Evolutionary conservation across 1,140 invertebrate genomes (phyloP).

Genomic region (Harpegnathos saltator): DNA sequence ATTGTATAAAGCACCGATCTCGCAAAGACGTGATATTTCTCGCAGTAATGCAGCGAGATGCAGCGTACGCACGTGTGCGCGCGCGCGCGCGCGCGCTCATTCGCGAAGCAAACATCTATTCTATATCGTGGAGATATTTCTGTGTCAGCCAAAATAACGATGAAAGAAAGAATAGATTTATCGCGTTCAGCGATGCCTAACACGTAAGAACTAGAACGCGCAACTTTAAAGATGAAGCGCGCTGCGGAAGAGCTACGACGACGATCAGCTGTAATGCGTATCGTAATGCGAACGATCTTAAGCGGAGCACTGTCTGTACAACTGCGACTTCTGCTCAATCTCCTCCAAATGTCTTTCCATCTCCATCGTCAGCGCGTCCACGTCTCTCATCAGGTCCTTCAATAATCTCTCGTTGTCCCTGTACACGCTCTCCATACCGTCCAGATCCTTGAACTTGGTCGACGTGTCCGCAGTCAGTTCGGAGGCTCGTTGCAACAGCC

Average conservation of each 20-base stretch:
- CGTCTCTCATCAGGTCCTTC: conserved; percentile 78
- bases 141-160: neutral
- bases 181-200: neutral
- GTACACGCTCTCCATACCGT: conserved; percentile 87
- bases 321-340: conserved; percentile 81
- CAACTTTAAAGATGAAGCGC: conserved; percentile 17
- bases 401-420: conserved; percentile 82
- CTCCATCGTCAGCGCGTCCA: conserved; percentile 77
- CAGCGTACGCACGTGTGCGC: too few relatives aligned
- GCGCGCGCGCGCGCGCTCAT: too few relatives aligned
- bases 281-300: too few relatives aligned
- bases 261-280: too few relatives aligned
- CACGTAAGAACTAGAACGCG: too few relatives aligned
- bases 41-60: conserved; percentile 12
- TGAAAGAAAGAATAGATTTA: conserved; percentile 1
- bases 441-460: conserved; percentile 90
- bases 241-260: neutral
- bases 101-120: conserved; percentile 8
- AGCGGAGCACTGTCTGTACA: conserved; percentile 79
- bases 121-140: neutral
- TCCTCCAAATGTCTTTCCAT: conserved; percentile 79
- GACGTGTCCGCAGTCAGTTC: conserved; percentile 91
- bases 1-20: conserved; percentile 44
- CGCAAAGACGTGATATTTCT: conserved; percentile 12
- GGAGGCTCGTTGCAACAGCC: conserved; percentile 90